Conservation (phyloP, 2,888 invertebrate species). For the Nematopogon swammerdamellus region DNA sequence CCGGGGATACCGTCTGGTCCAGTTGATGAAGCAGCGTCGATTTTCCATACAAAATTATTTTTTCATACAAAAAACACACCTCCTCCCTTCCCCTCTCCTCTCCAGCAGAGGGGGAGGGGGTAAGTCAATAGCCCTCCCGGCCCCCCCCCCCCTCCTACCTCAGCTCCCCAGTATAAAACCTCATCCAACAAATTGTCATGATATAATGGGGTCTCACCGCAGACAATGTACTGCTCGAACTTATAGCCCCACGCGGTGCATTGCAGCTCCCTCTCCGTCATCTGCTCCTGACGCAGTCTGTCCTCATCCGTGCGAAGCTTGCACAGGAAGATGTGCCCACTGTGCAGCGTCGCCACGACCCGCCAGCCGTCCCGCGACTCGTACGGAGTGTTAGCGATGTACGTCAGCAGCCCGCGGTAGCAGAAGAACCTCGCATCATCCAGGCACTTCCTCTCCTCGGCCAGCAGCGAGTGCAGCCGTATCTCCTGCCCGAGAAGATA, state of each 20-base stretch:
- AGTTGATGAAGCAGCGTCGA: too few relatives aligned
- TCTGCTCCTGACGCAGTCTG: constrained; percentile 26
- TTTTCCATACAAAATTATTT: too few relatives aligned
- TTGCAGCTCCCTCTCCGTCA: constrained; percentile 50
- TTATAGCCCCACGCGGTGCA: constrained; percentile 69
- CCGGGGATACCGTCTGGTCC: too few relatives aligned
- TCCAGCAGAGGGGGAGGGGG: too few relatives aligned
- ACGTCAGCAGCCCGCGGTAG: constrained; percentile 61
- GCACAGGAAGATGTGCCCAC: constrained; percentile 67
- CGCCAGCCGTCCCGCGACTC: constrained; percentile 66
- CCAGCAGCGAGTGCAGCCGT: constrained; percentile 15
- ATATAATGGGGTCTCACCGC: constrained; percentile 43
- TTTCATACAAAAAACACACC: too few relatives aligned
- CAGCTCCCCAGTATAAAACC: too few relatives aligned
- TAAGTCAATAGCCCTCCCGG: too few relatives aligned
- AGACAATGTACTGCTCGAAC: constrained; percentile 71
- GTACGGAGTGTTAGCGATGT: constrained; percentile 66
- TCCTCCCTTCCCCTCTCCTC: too few relatives aligned
- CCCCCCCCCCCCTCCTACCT: too few relatives aligned
- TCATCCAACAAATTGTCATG: too few relatives aligned
- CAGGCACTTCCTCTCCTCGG: constrained; percentile 3
- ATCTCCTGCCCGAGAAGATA: constrained; percentile 47
- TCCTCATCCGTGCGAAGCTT: constrained; percentile 61
- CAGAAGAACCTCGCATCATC: constrained; percentile 3
- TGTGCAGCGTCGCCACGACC: constrained; percentile 62